Evolutionary conservation across 64 coral and sea anemone species (phyloP).

Genomic region (Actinia tenebrosa): DNA sequence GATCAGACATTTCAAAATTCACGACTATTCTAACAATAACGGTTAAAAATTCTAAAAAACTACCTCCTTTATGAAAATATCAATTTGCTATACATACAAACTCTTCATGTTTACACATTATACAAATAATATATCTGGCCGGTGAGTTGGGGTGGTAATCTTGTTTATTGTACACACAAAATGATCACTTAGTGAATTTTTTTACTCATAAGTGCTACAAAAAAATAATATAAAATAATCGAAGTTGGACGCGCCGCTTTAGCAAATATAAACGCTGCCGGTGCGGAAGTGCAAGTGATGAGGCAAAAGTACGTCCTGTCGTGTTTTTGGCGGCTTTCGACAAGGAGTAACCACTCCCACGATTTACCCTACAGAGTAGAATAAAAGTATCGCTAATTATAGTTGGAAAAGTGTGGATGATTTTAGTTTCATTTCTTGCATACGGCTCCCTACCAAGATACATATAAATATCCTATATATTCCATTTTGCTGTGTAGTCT

Average conservation of each 20-base stretch:
- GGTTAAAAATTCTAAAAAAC: neutral
- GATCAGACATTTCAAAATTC: neutral
- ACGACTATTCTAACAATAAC: neutral
- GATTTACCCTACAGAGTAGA: neutral
- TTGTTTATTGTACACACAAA: neutral
- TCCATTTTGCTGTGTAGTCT: neutral
- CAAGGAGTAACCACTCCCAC: neutral
- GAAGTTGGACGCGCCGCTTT: neutral
- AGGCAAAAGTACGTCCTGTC: neutral
- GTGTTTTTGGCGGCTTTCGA: neutral
- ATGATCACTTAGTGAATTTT: neutral
- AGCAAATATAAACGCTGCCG: neutral
- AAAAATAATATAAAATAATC: neutral
- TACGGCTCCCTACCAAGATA: neutral
- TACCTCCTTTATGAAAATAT: neutral
- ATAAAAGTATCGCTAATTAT: neutral
- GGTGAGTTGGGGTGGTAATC: neutral
- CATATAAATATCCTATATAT: neutral
- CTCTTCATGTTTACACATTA: neutral
- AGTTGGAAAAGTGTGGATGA: too few species aligned
- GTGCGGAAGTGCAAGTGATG: neutral
- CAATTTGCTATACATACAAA: neutral
- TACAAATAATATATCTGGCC: neutral
- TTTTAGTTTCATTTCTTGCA: neutral
- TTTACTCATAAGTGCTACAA: neutral